Base-by-base conservation (phyloP, 2,888 invertebrate species). In the Strigamia transsilvanica region DNA sequence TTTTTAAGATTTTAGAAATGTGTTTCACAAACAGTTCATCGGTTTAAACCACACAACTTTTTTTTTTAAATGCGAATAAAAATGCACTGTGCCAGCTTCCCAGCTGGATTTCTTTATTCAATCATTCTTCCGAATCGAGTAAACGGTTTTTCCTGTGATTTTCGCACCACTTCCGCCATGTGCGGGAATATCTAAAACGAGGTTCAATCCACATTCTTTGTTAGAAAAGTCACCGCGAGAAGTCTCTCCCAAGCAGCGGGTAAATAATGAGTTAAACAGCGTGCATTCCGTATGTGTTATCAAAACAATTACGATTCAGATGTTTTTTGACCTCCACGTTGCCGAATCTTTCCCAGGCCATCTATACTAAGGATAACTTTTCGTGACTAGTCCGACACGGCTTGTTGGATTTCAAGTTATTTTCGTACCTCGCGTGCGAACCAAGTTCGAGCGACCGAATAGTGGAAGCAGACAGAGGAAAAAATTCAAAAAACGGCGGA, bases 281-380 rank as follows among this genome's bases (percentile, higher is more conserved):
- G 56, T 56, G 73, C 73, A 73, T 73, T 73, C 73, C 73, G n/a
- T 32, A 3, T 73, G 73, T 15, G 61, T 6, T 23, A 32, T 27
- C 73, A 32, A 56, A 56, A 56, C 56, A 56, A 56, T 56, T 56
- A 32, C 32, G 73, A 73, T 23, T 73, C 73, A 73, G 15, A 12
- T 73, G 73, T 73, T 73, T 73, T 73, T 27, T 73, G 73, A 73
- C 73, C 73, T 73, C 73, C 73, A 73, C 73, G 23, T 32, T 73
- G 73, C 32, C 32, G 32, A 73, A 32, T 32, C 27, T 73, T 73
- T 73, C 73, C 27, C 73, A 73, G 73, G 73, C 73, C 32, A 73
- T 73, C 32, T n/a, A 27, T 27, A n/a, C 32, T 32, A 27, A 12
- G 10, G 73, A 73, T 13, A 27, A 73, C 3, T 32, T 73, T 73